Percentiles rank a stretch among this genome's conserved stretches.
phyloP scores from a whole-genome alignment of 2,888 invertebrate genomes.

The Plebejus anna region DNA sequence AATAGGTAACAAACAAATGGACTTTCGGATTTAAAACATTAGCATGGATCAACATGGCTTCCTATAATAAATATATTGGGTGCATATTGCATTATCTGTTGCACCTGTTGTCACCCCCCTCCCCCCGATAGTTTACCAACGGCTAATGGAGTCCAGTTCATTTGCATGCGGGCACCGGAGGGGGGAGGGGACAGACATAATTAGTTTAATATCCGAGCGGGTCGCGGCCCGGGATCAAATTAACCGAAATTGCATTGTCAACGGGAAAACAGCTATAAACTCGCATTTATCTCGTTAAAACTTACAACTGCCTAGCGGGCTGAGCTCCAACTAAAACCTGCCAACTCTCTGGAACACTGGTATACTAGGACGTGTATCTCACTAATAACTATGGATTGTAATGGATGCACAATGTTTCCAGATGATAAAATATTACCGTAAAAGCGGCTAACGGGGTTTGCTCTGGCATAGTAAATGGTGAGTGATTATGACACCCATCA shows the following conservation, averaged over 20 bases:
- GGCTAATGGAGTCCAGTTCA: conserved; percentile 61
- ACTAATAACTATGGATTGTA: not conserved
- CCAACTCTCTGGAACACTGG: not conserved
- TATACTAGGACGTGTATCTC: not conserved
- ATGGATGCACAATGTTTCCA: not conserved
- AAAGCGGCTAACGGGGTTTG: no score
- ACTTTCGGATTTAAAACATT: not conserved
- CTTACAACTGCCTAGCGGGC: not conserved
- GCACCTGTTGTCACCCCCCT: conserved; percentile 5
- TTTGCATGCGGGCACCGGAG: conserved; percentile 60
- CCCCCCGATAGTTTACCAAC: conserved; percentile 13
- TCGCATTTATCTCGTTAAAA: conserved; percentile 34
- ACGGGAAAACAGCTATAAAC: conserved; percentile 47
- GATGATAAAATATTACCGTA: no score
- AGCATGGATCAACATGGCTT: not conserved
- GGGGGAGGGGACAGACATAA: conserved; percentile 45
- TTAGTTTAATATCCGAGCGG: conserved; percentile 65
- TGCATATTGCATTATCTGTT: conserved; percentile 11
- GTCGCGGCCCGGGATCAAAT: conserved; percentile 55
- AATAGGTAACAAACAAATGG: no score
- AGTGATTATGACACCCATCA: not conserved
- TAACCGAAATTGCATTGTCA: conserved; percentile 74
- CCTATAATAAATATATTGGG: not conserved
- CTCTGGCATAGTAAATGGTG: not conserved
- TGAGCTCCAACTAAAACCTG: not conserved